phyloP scores from a whole-genome alignment of 2,888 invertebrate species.

The Steinernema carpocapsae region DNA sequence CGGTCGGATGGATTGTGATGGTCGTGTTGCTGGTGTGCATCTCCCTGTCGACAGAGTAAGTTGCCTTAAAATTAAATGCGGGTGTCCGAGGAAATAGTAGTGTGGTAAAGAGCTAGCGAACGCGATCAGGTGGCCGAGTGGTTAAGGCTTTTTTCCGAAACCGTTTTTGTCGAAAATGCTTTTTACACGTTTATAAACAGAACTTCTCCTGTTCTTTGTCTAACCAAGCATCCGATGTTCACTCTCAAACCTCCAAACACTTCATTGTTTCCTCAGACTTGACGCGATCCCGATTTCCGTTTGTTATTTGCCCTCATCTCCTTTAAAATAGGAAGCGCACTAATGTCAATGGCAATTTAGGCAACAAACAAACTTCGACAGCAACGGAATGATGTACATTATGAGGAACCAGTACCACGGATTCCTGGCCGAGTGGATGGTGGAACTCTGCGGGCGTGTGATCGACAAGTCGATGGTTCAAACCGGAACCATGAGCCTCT shows the following conservation, averaged over 20 bases:
- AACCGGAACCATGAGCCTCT: conserved; percentile 40
- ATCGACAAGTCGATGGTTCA: conserved; percentile 42
- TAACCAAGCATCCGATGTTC: too few species aligned
- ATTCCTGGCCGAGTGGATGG: conserved; percentile 44
- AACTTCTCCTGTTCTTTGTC: neutral
- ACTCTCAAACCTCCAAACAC: too few species aligned
- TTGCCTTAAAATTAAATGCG: neutral
- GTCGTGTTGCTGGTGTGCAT: conserved; percentile 37
- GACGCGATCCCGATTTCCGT: too few species aligned
- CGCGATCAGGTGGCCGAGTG: too few species aligned
- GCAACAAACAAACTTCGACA: conserved; percentile 44
- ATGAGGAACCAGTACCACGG: conserved; percentile 47
- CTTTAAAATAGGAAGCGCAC: too few species aligned
- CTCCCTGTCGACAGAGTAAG: conserved; percentile 37
- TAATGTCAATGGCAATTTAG: too few species aligned
- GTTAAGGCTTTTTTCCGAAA: too few species aligned
- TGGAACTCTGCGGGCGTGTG: conserved; percentile 42
- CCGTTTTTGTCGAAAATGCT: too few species aligned
- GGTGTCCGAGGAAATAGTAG: neutral
- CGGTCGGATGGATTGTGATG: conserved; percentile 40
- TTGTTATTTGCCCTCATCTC: too few species aligned
- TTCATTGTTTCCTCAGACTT: neutral
- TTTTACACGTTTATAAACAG: too few species aligned
- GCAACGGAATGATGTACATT: conserved; percentile 49
- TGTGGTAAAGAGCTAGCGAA: too few species aligned